phyloP scores from a whole-genome alignment of 2,113 vertebrate species.

The Rallus limicola region DNA sequence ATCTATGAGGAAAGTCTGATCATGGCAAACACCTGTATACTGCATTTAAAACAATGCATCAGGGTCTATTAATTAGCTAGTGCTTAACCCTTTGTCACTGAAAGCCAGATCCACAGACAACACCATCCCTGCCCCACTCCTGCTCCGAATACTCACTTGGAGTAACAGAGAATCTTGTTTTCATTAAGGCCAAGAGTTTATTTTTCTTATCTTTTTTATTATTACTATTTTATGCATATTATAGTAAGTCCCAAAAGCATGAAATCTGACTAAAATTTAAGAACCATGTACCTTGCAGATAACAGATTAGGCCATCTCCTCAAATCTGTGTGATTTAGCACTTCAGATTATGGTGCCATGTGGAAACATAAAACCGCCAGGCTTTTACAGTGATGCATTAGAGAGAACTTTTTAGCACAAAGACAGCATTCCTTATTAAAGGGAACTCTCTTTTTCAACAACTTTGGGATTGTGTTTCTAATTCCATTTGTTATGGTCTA shows the following conservation, averaged over 20 bases:
- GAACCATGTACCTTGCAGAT: neutral
- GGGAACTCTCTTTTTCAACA: neutral
- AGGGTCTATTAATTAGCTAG: neutral
- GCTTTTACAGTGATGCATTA: neutral
- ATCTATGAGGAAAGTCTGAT: neutral
- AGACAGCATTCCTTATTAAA: neutral
- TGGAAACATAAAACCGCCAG: neutral
- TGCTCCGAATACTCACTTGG: neutral
- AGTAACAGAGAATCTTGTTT: neutral
- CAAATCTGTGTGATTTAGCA: rapidly evolving
- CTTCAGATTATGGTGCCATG: neutral
- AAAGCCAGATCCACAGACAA: neutral
- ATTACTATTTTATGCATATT: neutral
- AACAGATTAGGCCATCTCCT: neutral
- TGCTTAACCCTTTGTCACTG: neutral
- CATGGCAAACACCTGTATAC: neutral
- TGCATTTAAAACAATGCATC: neutral
- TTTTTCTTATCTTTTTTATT: neutral
- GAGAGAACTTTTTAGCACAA: neutral
- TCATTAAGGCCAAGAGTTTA: neutral
- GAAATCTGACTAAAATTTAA: neutral
- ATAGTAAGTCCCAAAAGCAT: neutral
- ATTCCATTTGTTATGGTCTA: neutral
- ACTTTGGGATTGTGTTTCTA: neutral
- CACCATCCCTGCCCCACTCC: too few relatives aligned